Conservation (phyloP, 2,113 vertebrate genomes). For the Thryonomys swinderianus region DNA sequence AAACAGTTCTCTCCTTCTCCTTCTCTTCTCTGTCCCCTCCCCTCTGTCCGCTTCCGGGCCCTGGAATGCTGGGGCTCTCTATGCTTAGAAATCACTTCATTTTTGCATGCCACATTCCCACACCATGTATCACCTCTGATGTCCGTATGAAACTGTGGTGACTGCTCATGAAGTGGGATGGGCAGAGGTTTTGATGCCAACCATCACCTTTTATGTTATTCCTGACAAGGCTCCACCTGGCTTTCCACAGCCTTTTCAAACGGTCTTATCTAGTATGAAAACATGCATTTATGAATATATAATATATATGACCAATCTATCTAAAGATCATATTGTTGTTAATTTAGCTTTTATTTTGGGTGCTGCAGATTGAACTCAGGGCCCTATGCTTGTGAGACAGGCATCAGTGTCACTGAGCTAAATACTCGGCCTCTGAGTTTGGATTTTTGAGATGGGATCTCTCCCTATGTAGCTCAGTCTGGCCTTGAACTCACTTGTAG, state of each 20-base stretch:
- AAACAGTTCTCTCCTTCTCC: neutral
- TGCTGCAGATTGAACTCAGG: too few species aligned
- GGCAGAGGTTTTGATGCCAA: neutral
- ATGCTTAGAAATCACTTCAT: neutral
- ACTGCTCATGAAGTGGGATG: neutral
- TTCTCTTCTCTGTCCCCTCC: neutral
- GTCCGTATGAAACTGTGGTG: neutral
- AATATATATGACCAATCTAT: neutral
- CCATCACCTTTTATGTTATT: neutral
- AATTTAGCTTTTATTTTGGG: too few species aligned
- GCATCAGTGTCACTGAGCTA: too few species aligned
- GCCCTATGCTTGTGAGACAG: too few species aligned
- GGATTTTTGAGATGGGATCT: too few species aligned
- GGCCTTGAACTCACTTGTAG: too few species aligned
- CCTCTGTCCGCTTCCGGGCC: neutral
- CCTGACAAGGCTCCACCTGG: neutral
- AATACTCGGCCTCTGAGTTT: too few species aligned
- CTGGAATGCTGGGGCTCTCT: neutral
- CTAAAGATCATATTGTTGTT: neutral
- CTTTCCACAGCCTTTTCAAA: conserved; percentile 8
- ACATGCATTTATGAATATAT: neutral
- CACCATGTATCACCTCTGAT: neutral
- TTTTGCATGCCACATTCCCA: neutral
- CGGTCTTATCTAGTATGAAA: neutral
- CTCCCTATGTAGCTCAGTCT: too few species aligned